These are phyloP conservation scores for Phylloscopus whistleri DNA, from an alignment of 2,113 vertebrate species.

Conservation along the genomic window DNA sequence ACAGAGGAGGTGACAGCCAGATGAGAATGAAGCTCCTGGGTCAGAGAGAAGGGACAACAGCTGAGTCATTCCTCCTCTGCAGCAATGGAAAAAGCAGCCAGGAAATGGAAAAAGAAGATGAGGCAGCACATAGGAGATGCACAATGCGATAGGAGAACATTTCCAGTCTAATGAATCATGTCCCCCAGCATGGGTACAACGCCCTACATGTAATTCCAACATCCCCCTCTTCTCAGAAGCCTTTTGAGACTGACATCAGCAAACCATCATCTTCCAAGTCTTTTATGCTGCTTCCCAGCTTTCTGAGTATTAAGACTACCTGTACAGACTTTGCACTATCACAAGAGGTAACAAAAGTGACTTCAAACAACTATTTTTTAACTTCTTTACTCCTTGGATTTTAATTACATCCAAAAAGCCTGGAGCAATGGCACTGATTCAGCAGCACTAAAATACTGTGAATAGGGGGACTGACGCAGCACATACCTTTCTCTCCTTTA, in stretches of 20 bases:
- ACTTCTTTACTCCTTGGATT: background rate
- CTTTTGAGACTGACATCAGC: background rate
- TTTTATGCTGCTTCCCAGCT: background rate
- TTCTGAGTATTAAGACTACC: background rate
- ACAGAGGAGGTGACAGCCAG: background rate
- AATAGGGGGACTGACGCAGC: rapidly evolving
- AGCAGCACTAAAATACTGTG: background rate
- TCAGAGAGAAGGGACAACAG: background rate
- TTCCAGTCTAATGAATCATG: background rate
- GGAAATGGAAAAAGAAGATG: background rate
- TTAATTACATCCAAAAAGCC: background rate
- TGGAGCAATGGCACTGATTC: background rate
- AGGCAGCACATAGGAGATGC: background rate
- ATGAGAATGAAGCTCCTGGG: background rate
- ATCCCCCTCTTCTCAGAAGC: background rate
- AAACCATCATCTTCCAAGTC: background rate
- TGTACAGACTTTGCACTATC: background rate
- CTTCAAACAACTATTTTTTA: background rate
- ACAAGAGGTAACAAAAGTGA: background rate
- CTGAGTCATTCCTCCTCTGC: conserved; percentile 19
- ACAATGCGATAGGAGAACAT: background rate
- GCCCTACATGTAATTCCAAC: background rate
- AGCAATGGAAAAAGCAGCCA: background rate
- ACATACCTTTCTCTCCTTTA: background rate
- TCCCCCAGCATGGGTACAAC: background rate